These are phyloP conservation scores for Gymnocephalus cernua DNA, from an alignment of 2,113 vertebrate genomes.

Conservation along the genomic window DNA sequence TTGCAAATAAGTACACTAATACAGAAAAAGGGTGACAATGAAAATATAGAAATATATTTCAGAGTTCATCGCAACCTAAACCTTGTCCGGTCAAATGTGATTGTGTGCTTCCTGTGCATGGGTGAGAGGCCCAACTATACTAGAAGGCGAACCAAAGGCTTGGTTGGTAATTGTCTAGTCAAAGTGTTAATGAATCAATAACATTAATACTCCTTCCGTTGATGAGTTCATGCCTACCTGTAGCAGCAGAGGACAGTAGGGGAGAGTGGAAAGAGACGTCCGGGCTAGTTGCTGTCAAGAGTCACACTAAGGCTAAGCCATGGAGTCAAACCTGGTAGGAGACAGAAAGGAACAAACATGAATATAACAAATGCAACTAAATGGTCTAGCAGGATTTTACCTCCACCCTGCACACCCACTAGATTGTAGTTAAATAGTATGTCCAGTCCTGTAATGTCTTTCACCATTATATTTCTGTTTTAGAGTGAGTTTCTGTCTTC, in stretches of 20 bases:
- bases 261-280: slow-evolving; percentile 23
- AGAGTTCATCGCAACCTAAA: not conserved
- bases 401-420: not conserved
- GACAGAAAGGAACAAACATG: not conserved
- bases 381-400: not conserved
- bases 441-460: not conserved
- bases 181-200: not conserved
- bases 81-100: not conserved
- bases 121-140: not conserved
- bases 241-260: slow-evolving; percentile 36
- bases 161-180: not conserved
- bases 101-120: not conserved
- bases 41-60: not conserved
- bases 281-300: slow-evolving; percentile 4
- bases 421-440: not conserved
- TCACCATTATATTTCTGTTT: not conserved
- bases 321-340: slow-evolving; percentile 47
- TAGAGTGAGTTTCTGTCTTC: not conserved
- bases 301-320: slow-evolving; percentile 64
- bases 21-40: not conserved
- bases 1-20: not conserved
- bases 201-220: not conserved
- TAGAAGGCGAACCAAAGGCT: not conserved
- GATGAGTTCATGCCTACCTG: slow-evolving; percentile 40
- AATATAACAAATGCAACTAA: not conserved